These are phyloP conservation scores for Macroramphosus scolopax DNA, from an alignment of 2,797 vertebrate species.

Conservation along the genomic window DNA sequence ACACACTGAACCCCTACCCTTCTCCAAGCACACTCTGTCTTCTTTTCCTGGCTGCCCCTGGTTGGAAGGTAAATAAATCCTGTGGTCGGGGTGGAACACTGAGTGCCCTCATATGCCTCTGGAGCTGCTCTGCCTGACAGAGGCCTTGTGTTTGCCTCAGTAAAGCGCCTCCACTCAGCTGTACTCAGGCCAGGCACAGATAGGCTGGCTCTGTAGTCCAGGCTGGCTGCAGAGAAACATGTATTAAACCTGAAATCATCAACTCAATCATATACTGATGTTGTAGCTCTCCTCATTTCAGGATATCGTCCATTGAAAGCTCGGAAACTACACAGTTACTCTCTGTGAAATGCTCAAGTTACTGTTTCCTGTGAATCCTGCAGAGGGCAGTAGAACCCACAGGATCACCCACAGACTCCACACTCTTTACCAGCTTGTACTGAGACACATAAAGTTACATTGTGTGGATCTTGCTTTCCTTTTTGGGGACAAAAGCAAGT, in stretches of 20 bases:
- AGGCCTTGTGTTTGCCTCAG: conserved; percentile 55
- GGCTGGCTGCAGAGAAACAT: not conserved
- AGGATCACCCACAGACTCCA: conserved; percentile 10
- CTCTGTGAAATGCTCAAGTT: not conserved
- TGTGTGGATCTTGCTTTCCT: no score
- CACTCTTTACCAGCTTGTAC: not conserved
- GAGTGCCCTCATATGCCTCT: conserved; percentile 63
- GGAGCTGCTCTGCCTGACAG: conserved; percentile 53
- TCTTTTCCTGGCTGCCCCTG: conserved; percentile 46
- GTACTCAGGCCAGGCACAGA: conserved; percentile 6
- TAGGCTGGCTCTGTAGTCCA: conserved; percentile 18
- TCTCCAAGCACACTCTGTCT: conserved; percentile 42
- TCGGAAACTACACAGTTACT: not conserved
- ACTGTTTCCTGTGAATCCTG: conserved; percentile 32
- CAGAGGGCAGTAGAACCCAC: conserved; percentile 67
- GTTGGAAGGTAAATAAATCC: conserved; percentile 69
- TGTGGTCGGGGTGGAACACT: conserved; percentile 66
- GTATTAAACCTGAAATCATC: conserved; percentile 2
- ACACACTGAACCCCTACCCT: conserved; percentile 27
- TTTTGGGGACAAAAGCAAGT: no score
- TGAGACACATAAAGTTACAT: no score
- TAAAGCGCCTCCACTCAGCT: conserved; percentile 38
- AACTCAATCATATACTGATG: not conserved
- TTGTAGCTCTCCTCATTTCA: no score
- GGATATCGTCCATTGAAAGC: not conserved